These are phyloP conservation scores for Dasyprocta punctata DNA, from an alignment of 2,113 vertebrate genomes.

Conservation along the genomic window DNA sequence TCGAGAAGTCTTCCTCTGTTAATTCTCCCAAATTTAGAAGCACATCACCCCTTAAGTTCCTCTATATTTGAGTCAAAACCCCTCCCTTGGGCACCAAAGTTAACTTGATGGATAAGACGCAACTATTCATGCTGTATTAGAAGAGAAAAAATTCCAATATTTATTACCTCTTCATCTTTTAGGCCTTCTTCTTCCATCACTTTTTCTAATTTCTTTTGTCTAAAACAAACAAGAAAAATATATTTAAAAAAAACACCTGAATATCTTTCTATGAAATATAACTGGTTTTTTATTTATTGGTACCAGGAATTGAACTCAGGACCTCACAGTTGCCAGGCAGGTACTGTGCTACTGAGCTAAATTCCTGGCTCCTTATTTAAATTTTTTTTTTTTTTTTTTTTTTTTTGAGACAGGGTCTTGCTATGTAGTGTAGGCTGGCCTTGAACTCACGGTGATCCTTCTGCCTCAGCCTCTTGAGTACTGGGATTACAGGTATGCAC, in stretches of 20 bases:
- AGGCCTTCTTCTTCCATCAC: conserved; percentile 99
- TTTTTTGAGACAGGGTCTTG: background rate
- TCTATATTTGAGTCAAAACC: background rate
- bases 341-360: too few relatives aligned
- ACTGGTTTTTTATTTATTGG: background rate
- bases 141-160: background rate
- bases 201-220: conserved; percentile 98
- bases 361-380: too few relatives aligned
- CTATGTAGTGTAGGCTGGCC: background rate
- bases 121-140: background rate
- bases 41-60: background rate
- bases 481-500: background rate
- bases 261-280: background rate
- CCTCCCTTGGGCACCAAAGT: background rate
- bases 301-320: too few relatives aligned
- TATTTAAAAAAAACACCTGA: background rate
- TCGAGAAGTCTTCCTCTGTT: background rate
- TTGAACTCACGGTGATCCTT: background rate
- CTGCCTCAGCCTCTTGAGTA: background rate
- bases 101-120: background rate
- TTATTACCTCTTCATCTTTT: conserved; percentile 96
- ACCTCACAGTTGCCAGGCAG: too few relatives aligned
- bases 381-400: background rate
- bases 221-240: conserved; percentile 76
- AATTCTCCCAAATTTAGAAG: conserved; percentile 23